These are phyloP conservation scores for Rotaria socialis DNA, from an alignment of 2,888 invertebrate species.

Conservation along the genomic window DNA sequence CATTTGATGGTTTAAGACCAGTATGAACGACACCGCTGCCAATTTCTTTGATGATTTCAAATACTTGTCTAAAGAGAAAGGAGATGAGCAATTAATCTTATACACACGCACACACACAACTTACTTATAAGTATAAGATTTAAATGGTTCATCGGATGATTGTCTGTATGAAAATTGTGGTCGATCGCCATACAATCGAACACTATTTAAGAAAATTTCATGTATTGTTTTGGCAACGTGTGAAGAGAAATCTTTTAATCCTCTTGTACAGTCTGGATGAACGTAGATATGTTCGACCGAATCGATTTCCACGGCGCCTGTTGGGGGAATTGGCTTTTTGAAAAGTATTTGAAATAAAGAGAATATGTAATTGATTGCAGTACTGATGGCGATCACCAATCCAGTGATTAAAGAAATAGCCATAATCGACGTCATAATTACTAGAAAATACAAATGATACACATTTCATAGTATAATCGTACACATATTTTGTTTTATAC, in stretches of 20 bases:
- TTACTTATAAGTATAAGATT: conserved; percentile 51
- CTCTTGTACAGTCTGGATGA: neutral
- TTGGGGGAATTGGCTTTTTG: neutral
- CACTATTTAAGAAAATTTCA: neutral
- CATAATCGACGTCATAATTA: neutral
- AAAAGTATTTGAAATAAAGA: neutral
- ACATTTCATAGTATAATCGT: no score
- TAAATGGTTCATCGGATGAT: neutral
- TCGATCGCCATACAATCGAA: neutral
- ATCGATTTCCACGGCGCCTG: neutral
- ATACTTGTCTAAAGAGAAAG: neutral
- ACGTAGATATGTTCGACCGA: neutral
- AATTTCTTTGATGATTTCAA: conserved; percentile 72
- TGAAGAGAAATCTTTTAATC: neutral
- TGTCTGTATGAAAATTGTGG: neutral
- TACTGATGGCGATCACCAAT: neutral
- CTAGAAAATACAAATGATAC: no score
- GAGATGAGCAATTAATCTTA: neutral
- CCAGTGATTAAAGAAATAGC: neutral
- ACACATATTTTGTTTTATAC: neutral
- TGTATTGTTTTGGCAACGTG: neutral
- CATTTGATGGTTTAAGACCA: conserved; percentile 65
- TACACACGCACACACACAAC: neutral
- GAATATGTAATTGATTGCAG: neutral
- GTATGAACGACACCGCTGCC: conserved; percentile 78